Conservation (phyloP, 2,888 invertebrate genomes). For the Lysandra coridon region DNA sequence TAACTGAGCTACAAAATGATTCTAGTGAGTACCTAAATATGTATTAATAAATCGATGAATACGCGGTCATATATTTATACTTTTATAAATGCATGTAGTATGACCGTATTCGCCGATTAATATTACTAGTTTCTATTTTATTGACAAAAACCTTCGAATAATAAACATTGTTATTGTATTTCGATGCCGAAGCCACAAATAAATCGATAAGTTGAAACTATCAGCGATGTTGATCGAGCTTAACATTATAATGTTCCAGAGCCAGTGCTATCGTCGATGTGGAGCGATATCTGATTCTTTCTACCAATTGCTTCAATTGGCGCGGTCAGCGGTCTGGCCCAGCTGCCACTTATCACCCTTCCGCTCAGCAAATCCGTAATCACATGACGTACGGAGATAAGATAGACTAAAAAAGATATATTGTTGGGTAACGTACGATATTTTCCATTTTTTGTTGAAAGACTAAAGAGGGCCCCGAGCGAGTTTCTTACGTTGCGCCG, state of each 20-base stretch:
- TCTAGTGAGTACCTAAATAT: too few relatives aligned
- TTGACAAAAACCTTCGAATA: too few relatives aligned
- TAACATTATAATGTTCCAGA: background rate
- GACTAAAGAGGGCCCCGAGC: too few relatives aligned
- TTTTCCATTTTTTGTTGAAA: too few relatives aligned
- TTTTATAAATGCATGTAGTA: too few relatives aligned
- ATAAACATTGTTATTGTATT: too few relatives aligned
- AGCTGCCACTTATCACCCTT: slow-evolving; percentile 49
- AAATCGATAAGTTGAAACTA: background rate
- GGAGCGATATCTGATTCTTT: slow-evolving; percentile 47
- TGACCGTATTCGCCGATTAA: background rate
- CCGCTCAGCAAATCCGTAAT: slow-evolving; percentile 44
- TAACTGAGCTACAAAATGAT: too few relatives aligned
- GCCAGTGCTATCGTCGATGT: slow-evolving; percentile 34
- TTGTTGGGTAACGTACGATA: too few relatives aligned
- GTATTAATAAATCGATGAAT: too few relatives aligned
- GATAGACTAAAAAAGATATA: background rate
- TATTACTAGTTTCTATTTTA: background rate
- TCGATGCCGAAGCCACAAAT: background rate
- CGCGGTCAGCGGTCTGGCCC: slow-evolving; percentile 43
- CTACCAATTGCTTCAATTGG: slow-evolving; percentile 65
- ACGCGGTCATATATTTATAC: too few relatives aligned
- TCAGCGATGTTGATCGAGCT: background rate
- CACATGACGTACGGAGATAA: background rate
- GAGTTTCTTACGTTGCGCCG: too few relatives aligned